Percentiles rank a stretch among this genome's conserved stretches.
Conservation (phyloP, 2,888 invertebrate genomes). For the Crocallis elinguaria region DNA sequence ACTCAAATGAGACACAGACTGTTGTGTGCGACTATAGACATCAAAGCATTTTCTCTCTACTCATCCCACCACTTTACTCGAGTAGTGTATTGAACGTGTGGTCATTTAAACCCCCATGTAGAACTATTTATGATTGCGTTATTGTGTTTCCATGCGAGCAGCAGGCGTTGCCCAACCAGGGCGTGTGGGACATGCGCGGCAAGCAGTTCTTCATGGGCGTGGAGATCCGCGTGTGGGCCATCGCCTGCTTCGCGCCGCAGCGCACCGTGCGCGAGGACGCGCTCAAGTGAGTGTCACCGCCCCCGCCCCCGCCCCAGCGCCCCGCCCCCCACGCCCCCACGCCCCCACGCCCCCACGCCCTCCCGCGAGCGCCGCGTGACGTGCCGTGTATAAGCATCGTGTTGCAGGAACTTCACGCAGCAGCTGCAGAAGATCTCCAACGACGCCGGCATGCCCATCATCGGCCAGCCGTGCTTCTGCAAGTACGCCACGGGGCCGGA, state of each 20-base stretch:
- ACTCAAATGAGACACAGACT: too few species aligned
- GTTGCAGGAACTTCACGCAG: slow-evolving; percentile 95
- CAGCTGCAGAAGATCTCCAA: slow-evolving; percentile 99
- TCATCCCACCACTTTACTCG: too few species aligned
- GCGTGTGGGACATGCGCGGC: slow-evolving; percentile 99
- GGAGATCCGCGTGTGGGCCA: slow-evolving; percentile 99
- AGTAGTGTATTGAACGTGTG: too few species aligned
- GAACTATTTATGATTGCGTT: slow-evolving; percentile 3
- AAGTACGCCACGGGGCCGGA: slow-evolving; percentile 99
- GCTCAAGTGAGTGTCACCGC: slow-evolving; percentile 85
- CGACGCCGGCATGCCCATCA: slow-evolving; percentile 99
- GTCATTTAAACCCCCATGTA: neutral
- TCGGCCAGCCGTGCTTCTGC: slow-evolving; percentile 99
- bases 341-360: neutral
- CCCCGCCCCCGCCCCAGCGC: neutral
- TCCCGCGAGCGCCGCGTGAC: neutral
- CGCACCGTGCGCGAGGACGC: slow-evolving; percentile 99
- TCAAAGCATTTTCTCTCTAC: too few species aligned
- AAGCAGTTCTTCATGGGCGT: slow-evolving; percentile 99
- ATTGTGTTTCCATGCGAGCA: slow-evolving; percentile 65
- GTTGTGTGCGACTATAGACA: too few species aligned
- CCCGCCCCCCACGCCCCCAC: neutral
- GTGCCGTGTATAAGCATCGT: too few species aligned
- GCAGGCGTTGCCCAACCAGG: slow-evolving; percentile 99
- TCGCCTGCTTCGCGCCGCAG: slow-evolving; percentile 99